Conservation (phyloP, 2,797 vertebrate genomes). For the Ptychobarbus kaznakovi region DNA sequence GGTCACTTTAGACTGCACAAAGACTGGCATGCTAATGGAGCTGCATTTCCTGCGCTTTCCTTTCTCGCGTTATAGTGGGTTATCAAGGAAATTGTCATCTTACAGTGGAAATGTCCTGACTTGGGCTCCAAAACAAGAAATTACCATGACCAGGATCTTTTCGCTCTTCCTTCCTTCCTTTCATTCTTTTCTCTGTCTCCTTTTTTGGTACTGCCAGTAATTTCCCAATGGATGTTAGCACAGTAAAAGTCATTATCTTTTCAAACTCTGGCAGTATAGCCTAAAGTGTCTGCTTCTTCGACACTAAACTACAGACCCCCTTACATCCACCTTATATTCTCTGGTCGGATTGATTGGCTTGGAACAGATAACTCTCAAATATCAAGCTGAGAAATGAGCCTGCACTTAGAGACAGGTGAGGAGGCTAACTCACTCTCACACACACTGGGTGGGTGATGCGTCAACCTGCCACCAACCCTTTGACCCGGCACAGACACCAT, state of each 20-base stretch:
- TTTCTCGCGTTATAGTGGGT: conserved; percentile 17
- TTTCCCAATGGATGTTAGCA: conserved; percentile 39
- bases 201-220: conserved; percentile 33
- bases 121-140: not conserved
- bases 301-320: conserved; percentile 33
- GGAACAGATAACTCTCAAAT: conserved; percentile 46
- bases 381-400: conserved; percentile 44
- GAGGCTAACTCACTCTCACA: conserved; percentile 39
- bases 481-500: conserved; percentile 30
- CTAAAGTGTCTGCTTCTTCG: conserved; percentile 26
- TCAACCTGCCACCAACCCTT: conserved; percentile 14
- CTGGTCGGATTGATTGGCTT: conserved; percentile 46
- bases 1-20: conserved; percentile 42
- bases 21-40: conserved; percentile 14
- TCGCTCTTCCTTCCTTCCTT: not conserved
- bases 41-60: conserved; percentile 25
- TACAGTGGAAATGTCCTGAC: not conserved
- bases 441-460: conserved; percentile 33
- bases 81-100: conserved; percentile 39
- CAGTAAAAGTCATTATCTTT: conserved; percentile 47
- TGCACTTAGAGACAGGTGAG: conserved; percentile 44
- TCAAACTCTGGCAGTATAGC: conserved; percentile 35
- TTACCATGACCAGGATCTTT: not conserved
- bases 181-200: not conserved
- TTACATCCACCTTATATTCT: conserved; percentile 33